Percentiles rank a stretch among this genome's conserved stretches.
These are phyloP conservation scores for Pterocles burchelli DNA, from an alignment of 2,113 vertebrate species.

Conservation along the genomic window DNA sequence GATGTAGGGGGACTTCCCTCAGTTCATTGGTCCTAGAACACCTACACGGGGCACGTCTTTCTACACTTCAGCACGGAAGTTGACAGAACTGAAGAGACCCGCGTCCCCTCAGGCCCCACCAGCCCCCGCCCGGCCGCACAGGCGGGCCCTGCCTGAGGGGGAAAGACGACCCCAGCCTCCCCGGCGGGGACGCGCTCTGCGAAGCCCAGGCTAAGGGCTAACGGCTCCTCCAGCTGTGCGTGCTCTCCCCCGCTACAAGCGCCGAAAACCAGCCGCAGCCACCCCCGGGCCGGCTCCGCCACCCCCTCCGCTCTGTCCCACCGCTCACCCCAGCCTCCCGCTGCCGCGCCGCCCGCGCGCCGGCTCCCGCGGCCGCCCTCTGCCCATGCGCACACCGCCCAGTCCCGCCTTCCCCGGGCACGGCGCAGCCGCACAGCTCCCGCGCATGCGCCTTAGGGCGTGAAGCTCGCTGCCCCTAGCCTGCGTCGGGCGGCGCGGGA, in stretches of 20 bases:
- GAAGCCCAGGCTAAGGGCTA: neutral
- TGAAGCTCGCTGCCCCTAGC: neutral
- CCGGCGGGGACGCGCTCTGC: neutral
- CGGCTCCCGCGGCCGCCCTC: neutral
- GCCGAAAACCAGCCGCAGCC: neutral
- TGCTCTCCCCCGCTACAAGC: fast-evolving
- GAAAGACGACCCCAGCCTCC: neutral
- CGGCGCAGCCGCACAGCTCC: neutral
- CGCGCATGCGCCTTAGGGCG: neutral
- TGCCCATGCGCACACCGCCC: neutral
- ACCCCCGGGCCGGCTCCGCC: fast-evolving
- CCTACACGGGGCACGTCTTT: neutral
- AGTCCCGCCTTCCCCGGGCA: fast-evolving
- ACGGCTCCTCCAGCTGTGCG: neutral
- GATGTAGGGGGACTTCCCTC: neutral
- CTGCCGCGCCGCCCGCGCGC: fast-evolving
- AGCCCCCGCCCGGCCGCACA: neutral
- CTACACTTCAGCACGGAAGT: fast-evolving
- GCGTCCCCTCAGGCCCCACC: neutral
- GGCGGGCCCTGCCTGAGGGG: fast-evolving
- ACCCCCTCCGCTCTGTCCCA: fast-evolving
- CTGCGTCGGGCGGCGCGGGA: fast-evolving
- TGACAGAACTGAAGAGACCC: fast-evolving
- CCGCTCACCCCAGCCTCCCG: fast-evolving
- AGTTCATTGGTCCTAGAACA: neutral